Percentiles rank a stretch among this genome's conserved stretches.
Evolutionary conservation across 2,888 invertebrate genomes (phyloP).

Genomic region (Diarsia mendica): DNA sequence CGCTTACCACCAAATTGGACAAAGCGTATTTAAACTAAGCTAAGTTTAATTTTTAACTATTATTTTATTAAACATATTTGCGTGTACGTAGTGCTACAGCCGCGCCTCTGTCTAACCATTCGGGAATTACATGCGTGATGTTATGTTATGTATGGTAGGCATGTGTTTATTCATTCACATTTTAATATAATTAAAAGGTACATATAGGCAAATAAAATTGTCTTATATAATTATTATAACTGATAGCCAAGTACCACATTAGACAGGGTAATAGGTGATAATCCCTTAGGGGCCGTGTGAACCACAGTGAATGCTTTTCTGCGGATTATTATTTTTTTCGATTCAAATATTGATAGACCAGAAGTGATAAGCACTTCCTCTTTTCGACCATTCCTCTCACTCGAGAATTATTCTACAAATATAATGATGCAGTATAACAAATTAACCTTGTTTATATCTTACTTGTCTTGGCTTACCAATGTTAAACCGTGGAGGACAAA

Average conservation of each 20-base stretch:
- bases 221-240: not conserved
- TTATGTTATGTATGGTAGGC: not conserved
- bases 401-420: not conserved
- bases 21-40: not conserved
- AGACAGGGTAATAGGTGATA: not conserved
- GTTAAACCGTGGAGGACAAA: not conserved
- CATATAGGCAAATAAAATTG: not conserved
- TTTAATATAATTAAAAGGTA: not conserved
- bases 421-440: not conserved
- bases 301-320: not conserved
- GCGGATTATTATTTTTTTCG: not conserved
- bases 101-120: not conserved
- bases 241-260: not conserved
- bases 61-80: not conserved
- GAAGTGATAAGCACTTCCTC: not conserved
- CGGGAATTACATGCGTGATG: not conserved
- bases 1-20: slow-evolving; percentile 6
- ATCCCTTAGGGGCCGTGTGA: not conserved
- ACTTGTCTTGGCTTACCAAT: not conserved
- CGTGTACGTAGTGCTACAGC: not conserved
- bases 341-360: not conserved
- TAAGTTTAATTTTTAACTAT: not conserved
- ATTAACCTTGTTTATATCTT: no score
- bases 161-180: not conserved
- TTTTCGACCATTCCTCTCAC: not conserved